Base-by-base conservation (phyloP, 1,140 invertebrate species). In the Ditylenchus dipsaci region DNA sequence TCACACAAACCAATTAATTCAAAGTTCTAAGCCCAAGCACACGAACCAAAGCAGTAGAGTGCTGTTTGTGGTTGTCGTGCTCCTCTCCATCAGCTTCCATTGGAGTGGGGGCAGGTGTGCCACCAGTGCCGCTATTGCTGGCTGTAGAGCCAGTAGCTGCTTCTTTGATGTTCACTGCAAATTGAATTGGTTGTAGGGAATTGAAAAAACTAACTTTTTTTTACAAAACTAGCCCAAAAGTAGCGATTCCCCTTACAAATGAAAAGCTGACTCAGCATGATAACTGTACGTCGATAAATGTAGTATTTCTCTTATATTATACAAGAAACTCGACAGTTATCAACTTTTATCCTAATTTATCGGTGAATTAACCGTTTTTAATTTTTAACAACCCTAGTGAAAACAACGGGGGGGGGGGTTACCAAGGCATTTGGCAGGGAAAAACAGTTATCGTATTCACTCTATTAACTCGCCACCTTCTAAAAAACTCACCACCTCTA, bases 61-160 rank as follows among this genome's bases (percentile, higher is more conserved):
- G 49, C 49, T 53, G 49, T 8, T 53, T 53, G 1, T 53, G 49
- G 23, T 26, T 53, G n/a, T 53, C 49, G n/a, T 53, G n/a, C 23
- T 53, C 57, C 21, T 73, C 62, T 1, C 65, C 63, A 19, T 69
- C 69, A 42, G 30, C 62, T n/a, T 58, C 62, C 69, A 62, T 62
- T 3, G 49, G 49, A 5, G 49, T 53, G n/a, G 49, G 49, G n/a
- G 49, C 49, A 53, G 49, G 49, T 7, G 49, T 53, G 3, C 49
- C 49, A 15, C 49, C 49, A 19, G 9, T 19, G 21, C 11, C 57
- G 47, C 59, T 71, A 53, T 53, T 29, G 27, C 30, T 29, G 7
- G 26, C 56, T 68, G 57, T 5, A 65, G 47, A 42, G 64, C 66
- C 65, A 68, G 60, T 60, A 33, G 60, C 59, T 64, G 57, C n/a